Percentiles rank a stretch among this genome's conserved stretches.
These are phyloP conservation scores for Sorex maritimensis DNA, from an alignment of 2,797 vertebrate species.

Conservation along the genomic window DNA sequence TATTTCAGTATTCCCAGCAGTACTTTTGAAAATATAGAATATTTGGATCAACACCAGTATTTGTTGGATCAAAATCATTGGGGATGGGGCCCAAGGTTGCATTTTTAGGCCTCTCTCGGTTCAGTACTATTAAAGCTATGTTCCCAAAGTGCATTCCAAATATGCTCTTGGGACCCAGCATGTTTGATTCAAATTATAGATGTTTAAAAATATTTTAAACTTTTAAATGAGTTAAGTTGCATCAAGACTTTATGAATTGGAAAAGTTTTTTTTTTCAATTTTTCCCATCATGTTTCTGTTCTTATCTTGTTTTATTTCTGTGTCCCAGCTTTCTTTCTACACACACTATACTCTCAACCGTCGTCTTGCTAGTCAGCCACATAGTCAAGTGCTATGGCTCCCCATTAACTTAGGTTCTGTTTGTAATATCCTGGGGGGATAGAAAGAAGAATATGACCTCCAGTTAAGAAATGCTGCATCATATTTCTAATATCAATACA, in stretches of 20 bases:
- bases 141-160: conserved; percentile 32
- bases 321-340: no score
- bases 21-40: background rate
- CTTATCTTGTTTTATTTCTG: no score
- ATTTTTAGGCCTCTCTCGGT: background rate
- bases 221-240: conserved; percentile 1
- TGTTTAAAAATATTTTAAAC: conserved; percentile 62
- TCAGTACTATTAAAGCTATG: background rate
- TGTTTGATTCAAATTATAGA: conserved; percentile 1
- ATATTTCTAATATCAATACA: background rate
- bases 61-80: conserved; percentile 13
- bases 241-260: no score
- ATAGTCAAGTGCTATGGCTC: no score
- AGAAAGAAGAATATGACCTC: no score
- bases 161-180: background rate
- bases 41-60: background rate
- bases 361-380: no score
- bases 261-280: no score
- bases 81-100: background rate
- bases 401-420: no score
- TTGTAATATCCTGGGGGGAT: no score
- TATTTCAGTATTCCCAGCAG: conserved; percentile 7
- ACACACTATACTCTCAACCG: no score
- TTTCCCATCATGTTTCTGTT: no score
- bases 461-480: background rate